Base-by-base conservation (phyloP, 2,888 invertebrate genomes). In the Vannuccia rotundouncinata region DNA sequence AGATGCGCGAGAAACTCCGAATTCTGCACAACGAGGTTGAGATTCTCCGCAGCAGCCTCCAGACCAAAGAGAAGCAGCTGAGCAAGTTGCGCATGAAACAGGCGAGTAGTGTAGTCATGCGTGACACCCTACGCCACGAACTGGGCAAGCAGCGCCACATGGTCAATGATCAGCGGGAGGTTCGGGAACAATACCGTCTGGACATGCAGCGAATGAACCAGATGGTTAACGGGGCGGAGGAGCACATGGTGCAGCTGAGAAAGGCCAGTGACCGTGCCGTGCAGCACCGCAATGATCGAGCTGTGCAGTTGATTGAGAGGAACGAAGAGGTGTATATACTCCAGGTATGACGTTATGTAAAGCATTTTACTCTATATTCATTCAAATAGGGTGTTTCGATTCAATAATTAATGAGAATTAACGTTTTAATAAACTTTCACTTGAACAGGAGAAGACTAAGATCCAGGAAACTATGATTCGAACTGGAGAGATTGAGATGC, bases 1-100 rank as follows among this genome's bases (percentile, higher is more conserved):
- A 88, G 82, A 87, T 88, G 88, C 85, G 85, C 78, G 88, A 88
- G 82, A 88, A 88, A 82, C 86, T 88, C n/a, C 88, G 88, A 81
- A 88, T 88, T 59, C 83, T 88, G 17, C 85, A 86, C 82, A 88
- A 88, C 83, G 88, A 88, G 82, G 86, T 87, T 60, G 87, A 88
- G 82, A 88, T 88, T 77, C 84, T 88, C 80, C 84, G 88, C 74
- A 88, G 88, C 29, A 85, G 85, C 28, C 87, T 86, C 22, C 28
- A 29, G 22, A 59, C 29, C 25, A 79, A 80, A 59, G 81, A 81
- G 28, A 60, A 87, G 82, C 84, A 85, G 73, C 82, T 88, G 22
- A 87, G 87, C 83, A 88, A 88, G 82, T 85, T 86, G 77, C 81
- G 86, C 60, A 83, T 88, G 81, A 87, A 86, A 81, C 86, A 86